Evolutionary conservation across 1,140 invertebrate species (phyloP).

Genomic region (Stegodyphus mimosarum): DNA sequence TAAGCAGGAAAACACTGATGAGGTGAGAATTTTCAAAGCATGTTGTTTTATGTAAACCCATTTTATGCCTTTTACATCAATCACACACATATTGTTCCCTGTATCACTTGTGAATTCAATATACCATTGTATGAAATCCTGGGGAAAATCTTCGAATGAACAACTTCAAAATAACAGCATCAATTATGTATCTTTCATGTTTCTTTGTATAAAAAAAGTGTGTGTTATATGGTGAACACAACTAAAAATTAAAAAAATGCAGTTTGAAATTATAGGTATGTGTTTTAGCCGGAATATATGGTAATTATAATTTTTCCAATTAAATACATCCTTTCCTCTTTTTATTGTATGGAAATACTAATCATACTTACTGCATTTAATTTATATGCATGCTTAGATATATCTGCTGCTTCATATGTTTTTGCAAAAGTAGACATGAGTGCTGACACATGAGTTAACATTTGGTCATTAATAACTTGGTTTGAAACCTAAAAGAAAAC

Average conservation of each 20-base stretch:
- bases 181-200: neutral
- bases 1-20: too few relatives aligned
- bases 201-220: neutral
- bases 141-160: too few relatives aligned
- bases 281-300: neutral
- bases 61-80: too few relatives aligned
- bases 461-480: conserved; percentile 68
- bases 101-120: too few relatives aligned
- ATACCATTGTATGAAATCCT: too few relatives aligned
- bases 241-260: neutral
- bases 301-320: neutral
- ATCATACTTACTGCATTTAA: conserved; percentile 67
- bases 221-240: neutral
- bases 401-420: conserved; percentile 66
- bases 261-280: neutral
- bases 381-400: conserved; percentile 66
- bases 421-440: conserved; percentile 65
- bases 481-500: conserved; percentile 66
- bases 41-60: too few relatives aligned
- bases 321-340: neutral
- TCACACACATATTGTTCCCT: too few relatives aligned
- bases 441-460: conserved; percentile 46
- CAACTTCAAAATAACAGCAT: neutral
- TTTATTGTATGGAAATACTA: neutral
- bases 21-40: too few relatives aligned